Conservation (phyloP, 2,888 invertebrate species). For the Acleris emargana region DNA sequence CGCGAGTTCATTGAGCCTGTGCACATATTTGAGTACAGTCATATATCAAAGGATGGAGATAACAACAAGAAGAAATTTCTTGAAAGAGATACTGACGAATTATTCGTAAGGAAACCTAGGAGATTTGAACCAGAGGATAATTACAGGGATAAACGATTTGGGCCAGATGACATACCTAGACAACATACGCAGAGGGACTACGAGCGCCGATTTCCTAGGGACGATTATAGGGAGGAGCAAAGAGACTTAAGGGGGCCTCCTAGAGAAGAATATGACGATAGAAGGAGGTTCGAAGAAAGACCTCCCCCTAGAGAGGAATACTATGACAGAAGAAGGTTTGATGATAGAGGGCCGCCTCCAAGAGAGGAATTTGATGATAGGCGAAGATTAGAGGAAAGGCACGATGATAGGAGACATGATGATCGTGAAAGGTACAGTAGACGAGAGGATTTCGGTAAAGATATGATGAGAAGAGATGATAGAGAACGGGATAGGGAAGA, state of each 20-base stretch:
- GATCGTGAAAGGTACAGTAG: slow-evolving; percentile 41
- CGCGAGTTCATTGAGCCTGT: slow-evolving; percentile 85
- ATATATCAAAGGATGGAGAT: slow-evolving; percentile 79
- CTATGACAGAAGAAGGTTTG: slow-evolving; percentile 47
- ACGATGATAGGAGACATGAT: slow-evolving; percentile 48
- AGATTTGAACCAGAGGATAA: slow-evolving; percentile 54
- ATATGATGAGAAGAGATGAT: slow-evolving; percentile 45
- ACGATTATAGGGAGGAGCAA: slow-evolving; percentile 39
- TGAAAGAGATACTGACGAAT: slow-evolving; percentile 67
- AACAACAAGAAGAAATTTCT: slow-evolving; percentile 60
- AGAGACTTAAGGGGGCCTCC: slow-evolving; percentile 52
- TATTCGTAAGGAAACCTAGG: slow-evolving; percentile 61
- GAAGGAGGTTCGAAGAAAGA: slow-evolving; percentile 38
- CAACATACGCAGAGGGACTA: slow-evolving; percentile 45
- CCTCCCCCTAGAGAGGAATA: slow-evolving; percentile 45
- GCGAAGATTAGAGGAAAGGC: slow-evolving; percentile 48
- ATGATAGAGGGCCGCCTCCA: slow-evolving; percentile 40
- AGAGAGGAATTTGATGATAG: slow-evolving; percentile 47
- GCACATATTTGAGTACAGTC: slow-evolving; percentile 88
- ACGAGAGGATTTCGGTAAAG: slow-evolving; percentile 44
- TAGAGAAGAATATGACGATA: slow-evolving; percentile 48
- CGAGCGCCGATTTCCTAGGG: slow-evolving; percentile 40
- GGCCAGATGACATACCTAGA: slow-evolving; percentile 47
- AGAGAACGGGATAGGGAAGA: slow-evolving; percentile 42
- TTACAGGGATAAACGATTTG: slow-evolving; percentile 41